Percentiles rank a stretch among this genome's conserved stretches.
phyloP scores from a whole-genome alignment of 2,888 invertebrate species.

The Drosophila algonquin region DNA sequence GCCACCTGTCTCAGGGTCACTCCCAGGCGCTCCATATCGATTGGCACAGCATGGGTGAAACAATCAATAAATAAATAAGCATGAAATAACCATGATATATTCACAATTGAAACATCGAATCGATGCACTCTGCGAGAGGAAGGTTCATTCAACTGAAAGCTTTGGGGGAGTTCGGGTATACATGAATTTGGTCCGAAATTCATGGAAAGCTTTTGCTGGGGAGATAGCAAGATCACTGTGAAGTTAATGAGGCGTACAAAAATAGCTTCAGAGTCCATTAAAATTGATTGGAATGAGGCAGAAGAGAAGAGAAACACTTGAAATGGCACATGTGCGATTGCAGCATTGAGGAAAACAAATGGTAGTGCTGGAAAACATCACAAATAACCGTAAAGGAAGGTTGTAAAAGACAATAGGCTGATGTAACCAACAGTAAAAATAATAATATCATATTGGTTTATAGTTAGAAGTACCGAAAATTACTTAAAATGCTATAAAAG shows the following conservation, averaged over 20 bases:
- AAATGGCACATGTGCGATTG: not conserved
- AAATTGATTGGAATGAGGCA: not conserved
- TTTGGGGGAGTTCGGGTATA: not conserved
- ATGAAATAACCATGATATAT: conserved; percentile 43
- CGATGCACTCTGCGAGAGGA: conserved; percentile 24
- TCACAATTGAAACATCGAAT: not conserved
- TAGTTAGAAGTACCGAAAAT: not conserved
- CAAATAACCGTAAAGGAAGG: not conserved
- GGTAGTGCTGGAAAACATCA: not conserved
- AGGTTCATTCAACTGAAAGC: conserved; percentile 47
- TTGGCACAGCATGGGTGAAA: conserved; percentile 26
- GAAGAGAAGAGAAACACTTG: conserved; percentile 11
- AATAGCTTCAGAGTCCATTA: conserved; percentile 5
- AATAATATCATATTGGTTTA: not conserved
- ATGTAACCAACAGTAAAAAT: too few relatives aligned
- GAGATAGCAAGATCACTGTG: not conserved
- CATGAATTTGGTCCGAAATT: conserved; percentile 4
- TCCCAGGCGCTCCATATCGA: conserved; percentile 57
- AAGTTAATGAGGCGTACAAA: conserved; percentile 4
- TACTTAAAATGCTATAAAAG: not conserved
- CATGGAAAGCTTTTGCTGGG: conserved; percentile 11
- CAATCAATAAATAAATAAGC: conserved; percentile 60
- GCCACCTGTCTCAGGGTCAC: conserved; percentile 63
- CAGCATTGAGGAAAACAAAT: not conserved
- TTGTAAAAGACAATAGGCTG: not conserved